Conservation (phyloP, 1,140 invertebrate genomes). For the Saccostrea echinata region DNA sequence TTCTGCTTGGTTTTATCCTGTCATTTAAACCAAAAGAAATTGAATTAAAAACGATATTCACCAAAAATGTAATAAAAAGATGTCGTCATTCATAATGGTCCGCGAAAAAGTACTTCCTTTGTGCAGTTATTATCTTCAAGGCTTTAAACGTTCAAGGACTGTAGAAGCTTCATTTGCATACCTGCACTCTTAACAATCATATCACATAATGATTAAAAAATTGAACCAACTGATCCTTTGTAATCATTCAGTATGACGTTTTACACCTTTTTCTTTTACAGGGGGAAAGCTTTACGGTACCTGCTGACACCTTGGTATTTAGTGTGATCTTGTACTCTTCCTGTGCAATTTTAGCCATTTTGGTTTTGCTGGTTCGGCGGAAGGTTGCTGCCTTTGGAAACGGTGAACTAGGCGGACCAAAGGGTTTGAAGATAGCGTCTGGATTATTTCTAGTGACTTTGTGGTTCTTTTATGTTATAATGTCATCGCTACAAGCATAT, state of each 20-base stretch:
- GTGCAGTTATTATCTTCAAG: background rate
- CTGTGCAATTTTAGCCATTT: slow-evolving; percentile 81
- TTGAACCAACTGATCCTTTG: background rate
- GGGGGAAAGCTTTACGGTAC: slow-evolving; percentile 81
- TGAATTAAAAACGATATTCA: too few species aligned
- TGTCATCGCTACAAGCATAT: slow-evolving; percentile 78
- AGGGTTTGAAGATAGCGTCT: slow-evolving; percentile 75
- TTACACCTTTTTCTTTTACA: slow-evolving; percentile 72
- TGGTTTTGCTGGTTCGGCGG: slow-evolving; percentile 81
- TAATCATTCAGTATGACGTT: background rate
- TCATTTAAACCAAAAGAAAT: too few species aligned
- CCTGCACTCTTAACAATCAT: background rate
- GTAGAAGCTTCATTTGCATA: background rate
- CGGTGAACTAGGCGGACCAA: slow-evolving; percentile 84
- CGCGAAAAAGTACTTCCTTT: background rate
- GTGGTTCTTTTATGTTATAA: slow-evolving; percentile 82
- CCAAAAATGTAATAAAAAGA: too few species aligned
- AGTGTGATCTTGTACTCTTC: slow-evolving; percentile 84
- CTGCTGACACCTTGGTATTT: slow-evolving; percentile 82
- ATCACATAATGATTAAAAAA: background rate
- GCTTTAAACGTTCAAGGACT: background rate
- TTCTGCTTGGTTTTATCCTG: too few species aligned
- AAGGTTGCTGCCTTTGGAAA: slow-evolving; percentile 81
- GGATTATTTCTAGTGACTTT: slow-evolving; percentile 79
- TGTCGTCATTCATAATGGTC: slow-evolving; percentile 47